These are phyloP conservation scores for Glaucopsyche alexis DNA, from an alignment of 2,888 invertebrate genomes.

Conservation along the genomic window DNA sequence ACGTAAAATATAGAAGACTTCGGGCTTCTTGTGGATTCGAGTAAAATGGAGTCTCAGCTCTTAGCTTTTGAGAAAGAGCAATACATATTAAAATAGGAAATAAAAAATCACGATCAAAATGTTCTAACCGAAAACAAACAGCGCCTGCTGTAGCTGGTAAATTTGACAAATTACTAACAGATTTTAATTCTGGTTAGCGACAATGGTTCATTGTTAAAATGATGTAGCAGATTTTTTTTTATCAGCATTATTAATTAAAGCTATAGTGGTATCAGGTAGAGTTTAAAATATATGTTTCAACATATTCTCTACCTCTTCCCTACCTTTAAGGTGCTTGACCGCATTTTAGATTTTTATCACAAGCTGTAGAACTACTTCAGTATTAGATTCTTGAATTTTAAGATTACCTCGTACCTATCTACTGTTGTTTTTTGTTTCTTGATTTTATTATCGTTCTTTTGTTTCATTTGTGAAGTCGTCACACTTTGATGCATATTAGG, in stretches of 20 bases:
- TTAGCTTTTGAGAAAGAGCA: too few species aligned
- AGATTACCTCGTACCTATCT: neutral
- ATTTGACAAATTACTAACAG: neutral
- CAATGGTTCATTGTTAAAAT: neutral
- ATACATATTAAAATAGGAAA: too few species aligned
- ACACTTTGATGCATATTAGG: neutral
- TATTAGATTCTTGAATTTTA: neutral
- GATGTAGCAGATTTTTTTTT: neutral
- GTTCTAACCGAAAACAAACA: neutral
- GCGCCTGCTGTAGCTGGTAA: neutral
- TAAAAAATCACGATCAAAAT: neutral
- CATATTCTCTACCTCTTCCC: too few species aligned
- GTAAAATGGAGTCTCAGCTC: too few species aligned
- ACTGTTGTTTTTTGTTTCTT: neutral
- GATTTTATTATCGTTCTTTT: neutral
- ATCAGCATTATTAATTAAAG: too few species aligned
- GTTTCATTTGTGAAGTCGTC: neutral
- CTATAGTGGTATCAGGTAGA: neutral
- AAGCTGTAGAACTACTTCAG: neutral
- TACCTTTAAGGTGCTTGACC: neutral
- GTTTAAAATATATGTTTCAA: neutral
- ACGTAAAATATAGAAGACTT: too few species aligned
- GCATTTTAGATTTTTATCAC: neutral
- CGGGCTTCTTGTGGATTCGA: too few species aligned
- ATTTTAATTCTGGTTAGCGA: neutral